Conservation (phyloP, 37 sponge, comb jelly and placozoan species). For the Petrosia ficiformis region DNA sequence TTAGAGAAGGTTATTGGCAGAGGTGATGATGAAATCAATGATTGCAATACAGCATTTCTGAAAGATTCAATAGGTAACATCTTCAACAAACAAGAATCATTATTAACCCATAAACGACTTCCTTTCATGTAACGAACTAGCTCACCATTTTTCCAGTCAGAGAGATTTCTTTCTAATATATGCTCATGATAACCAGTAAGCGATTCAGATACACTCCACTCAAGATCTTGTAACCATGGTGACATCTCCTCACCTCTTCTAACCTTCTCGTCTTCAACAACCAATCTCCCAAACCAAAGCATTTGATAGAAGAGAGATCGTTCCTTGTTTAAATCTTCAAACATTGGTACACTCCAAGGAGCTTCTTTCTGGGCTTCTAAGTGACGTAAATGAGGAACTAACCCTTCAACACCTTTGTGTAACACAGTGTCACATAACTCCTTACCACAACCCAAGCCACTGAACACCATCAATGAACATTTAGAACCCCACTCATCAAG, state of each 20-base stretch:
- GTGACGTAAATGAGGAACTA: background rate
- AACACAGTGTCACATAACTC: background rate
- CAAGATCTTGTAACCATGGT: background rate
- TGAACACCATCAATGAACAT: background rate
- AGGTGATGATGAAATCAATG: background rate
- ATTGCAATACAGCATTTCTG: background rate
- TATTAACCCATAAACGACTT: background rate
- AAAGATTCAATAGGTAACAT: too few relatives aligned
- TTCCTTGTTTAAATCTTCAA: background rate
- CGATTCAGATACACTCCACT: background rate
- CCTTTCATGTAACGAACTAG: background rate
- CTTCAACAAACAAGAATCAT: background rate
- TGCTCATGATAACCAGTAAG: background rate
- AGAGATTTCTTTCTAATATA: background rate
- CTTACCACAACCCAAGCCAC: too few relatives aligned
- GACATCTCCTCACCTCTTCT: background rate
- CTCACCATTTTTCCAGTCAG: background rate
- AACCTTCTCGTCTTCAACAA: background rate
- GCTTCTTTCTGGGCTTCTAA: background rate
- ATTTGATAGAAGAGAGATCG: background rate
- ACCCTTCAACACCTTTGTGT: background rate
- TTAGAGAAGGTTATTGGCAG: too few relatives aligned
- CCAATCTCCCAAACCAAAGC: background rate
- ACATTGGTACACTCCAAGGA: background rate
- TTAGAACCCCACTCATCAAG: background rate